A percentile compares a stretch with the other conserved stretches of the same genome.
These are phyloP conservation scores for Griposia aprilina DNA, from an alignment of 2,888 invertebrate genomes.

Conservation along the genomic window DNA sequence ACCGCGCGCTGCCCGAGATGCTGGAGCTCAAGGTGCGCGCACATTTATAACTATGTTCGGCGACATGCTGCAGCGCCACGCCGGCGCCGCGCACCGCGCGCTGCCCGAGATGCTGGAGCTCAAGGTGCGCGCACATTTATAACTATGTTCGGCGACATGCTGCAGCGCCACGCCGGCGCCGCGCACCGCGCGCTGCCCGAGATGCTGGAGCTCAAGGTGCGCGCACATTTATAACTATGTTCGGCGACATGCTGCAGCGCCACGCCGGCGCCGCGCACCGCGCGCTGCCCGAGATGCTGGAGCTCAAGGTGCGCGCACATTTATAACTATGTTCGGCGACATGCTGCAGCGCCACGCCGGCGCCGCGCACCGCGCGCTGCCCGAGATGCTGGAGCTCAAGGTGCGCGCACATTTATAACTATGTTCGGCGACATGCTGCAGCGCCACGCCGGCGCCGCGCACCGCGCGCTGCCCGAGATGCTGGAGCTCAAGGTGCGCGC, in stretches of 20 bases:
- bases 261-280: constrained; percentile 85
- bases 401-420: too few species aligned
- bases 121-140: too few species aligned
- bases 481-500: too few species aligned
- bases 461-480: constrained; percentile 95
- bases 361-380: constrained; percentile 91
- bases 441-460: constrained; percentile 75
- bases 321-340: constrained; percentile 96
- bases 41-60: too few species aligned
- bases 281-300: constrained; percentile 95
- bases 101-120: constrained; percentile 97
- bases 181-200: constrained; percentile 93
- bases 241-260: constrained; percentile 92
- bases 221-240: too few species aligned
- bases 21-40: too few species aligned
- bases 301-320: too few species aligned
- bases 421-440: constrained; percentile 94
- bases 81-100: constrained; percentile 87
- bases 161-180: constrained; percentile 75
- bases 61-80: constrained; percentile 90
- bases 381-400: constrained; percentile 97
- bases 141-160: constrained; percentile 95
- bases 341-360: constrained; percentile 86
- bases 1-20: constrained; percentile 95
- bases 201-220: constrained; percentile 96